Evolutionary conservation across 2,888 invertebrate genomes (phyloP).

Genomic region (Folsomia manolachei): DNA sequence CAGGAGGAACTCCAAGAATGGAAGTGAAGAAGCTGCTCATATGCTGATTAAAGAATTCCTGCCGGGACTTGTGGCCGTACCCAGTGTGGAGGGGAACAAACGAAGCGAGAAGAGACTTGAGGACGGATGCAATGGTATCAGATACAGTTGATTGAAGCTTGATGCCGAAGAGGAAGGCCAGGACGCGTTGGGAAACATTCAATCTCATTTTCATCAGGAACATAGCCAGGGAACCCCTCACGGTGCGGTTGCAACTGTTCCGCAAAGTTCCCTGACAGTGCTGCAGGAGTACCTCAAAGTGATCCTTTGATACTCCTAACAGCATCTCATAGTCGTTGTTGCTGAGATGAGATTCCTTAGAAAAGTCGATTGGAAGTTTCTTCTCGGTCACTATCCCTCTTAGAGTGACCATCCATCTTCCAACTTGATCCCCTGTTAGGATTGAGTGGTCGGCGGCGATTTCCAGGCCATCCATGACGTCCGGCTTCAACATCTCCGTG

Average conservation of each 20-base stretch:
- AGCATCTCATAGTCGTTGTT: background rate
- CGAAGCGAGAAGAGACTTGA: background rate
- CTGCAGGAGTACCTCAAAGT: background rate
- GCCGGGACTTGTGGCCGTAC: slow-evolving; percentile 9
- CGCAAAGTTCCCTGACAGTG: background rate
- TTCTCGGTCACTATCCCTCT: background rate
- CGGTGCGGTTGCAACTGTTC: background rate
- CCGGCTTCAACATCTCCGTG: background rate
- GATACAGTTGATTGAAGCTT: slow-evolving; percentile 1
- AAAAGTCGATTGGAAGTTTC: background rate
- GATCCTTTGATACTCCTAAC: background rate
- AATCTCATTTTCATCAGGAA: slow-evolving; percentile 21
- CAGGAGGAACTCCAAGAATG: background rate
- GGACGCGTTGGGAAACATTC: slow-evolving; percentile 13
- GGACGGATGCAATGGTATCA: slow-evolving; percentile 3
- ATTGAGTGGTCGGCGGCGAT: background rate
- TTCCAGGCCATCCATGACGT: background rate
- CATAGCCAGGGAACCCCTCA: background rate
- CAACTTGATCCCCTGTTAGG: background rate
- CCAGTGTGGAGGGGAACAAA: slow-evolving; percentile 23
- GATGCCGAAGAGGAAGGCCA: slow-evolving; percentile 22
- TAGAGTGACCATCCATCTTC: background rate
- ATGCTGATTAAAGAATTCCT: background rate
- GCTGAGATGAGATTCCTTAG: background rate
- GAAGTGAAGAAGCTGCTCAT: background rate